phyloP scores from a whole-genome alignment of 1,140 invertebrate genomes.

The Papilio polyxenes region DNA sequence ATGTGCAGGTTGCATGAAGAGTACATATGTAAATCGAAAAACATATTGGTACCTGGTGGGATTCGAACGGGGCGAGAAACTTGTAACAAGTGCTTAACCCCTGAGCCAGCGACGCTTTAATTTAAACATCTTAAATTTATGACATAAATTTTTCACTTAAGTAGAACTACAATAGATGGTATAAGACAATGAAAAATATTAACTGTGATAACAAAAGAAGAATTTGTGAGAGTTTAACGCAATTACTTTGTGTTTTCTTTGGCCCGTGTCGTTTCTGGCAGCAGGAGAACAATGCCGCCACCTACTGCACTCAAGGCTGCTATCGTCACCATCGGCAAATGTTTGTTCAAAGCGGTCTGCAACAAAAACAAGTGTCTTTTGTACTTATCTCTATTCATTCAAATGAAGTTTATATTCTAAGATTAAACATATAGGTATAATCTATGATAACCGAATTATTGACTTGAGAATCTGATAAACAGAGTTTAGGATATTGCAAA shows the following conservation, averaged over 20 bases:
- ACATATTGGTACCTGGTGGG: too few species aligned
- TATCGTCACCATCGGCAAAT: constrained; percentile 83
- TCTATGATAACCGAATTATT: not conserved
- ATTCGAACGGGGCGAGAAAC: too few species aligned
- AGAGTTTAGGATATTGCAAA: not conserved
- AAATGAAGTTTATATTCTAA: not conserved
- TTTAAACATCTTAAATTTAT: not conserved
- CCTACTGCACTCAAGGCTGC: constrained; percentile 83
- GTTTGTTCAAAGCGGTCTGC: constrained; percentile 73
- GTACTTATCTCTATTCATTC: not conserved
- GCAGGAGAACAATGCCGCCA: constrained; percentile 82
- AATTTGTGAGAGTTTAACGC: not conserved
- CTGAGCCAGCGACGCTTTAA: too few species aligned
- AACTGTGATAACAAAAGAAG: not conserved
- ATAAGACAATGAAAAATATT: too few species aligned
- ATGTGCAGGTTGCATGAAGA: too few species aligned
- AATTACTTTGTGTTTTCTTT: constrained; percentile 58
- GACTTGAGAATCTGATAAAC: not conserved
- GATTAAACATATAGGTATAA: not conserved
- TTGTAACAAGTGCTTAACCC: too few species aligned
- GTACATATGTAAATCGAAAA: too few species aligned
- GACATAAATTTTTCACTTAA: too few species aligned
- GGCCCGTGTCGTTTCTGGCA: constrained; percentile 81
- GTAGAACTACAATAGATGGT: too few species aligned
- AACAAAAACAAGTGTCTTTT: constrained; percentile 43